A percentile compares a stretch with the other conserved stretches of the same genome.
Evolutionary conservation across 2,797 vertebrate species (phyloP).

Genomic region (Eidolon dupreanum): DNA sequence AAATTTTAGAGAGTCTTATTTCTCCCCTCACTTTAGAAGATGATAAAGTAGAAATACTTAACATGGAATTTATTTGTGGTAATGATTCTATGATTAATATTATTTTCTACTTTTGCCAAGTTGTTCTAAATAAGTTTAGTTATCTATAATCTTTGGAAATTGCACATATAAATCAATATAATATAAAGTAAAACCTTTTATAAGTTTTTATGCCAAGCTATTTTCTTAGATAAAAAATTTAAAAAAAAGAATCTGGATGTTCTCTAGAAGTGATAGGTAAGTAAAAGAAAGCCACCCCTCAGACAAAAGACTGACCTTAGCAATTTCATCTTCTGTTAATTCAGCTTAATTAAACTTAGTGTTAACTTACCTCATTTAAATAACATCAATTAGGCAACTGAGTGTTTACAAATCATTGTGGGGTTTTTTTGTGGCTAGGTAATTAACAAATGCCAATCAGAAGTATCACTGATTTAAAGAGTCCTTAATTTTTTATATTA

Average conservation of each 20-base stretch:
- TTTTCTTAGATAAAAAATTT: neutral
- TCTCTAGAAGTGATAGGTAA: neutral
- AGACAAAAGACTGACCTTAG: neutral
- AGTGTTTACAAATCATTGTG: slow-evolving; percentile 40
- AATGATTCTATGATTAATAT: neutral
- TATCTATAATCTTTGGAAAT: neutral
- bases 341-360: slow-evolving; percentile 13
- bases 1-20: neutral
- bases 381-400: neutral
- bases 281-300: neutral
- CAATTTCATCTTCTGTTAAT: neutral
- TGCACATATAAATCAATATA: neutral
- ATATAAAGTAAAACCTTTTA: neutral
- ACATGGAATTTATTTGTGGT: neutral
- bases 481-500: slow-evolving; percentile 92
- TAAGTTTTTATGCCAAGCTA: neutral
- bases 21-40: neutral
- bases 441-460: slow-evolving; percentile 14
- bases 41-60: neutral
- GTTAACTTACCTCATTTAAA: slow-evolving; percentile 26
- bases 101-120: neutral
- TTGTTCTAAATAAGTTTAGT: neutral
- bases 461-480: neutral
- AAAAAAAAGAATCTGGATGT: neutral
- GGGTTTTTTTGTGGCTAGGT: neutral